Percentiles rank a stretch among this genome's conserved stretches.
phyloP scores from a whole-genome alignment of 2,888 invertebrate genomes.

The Ophraella communa region DNA sequence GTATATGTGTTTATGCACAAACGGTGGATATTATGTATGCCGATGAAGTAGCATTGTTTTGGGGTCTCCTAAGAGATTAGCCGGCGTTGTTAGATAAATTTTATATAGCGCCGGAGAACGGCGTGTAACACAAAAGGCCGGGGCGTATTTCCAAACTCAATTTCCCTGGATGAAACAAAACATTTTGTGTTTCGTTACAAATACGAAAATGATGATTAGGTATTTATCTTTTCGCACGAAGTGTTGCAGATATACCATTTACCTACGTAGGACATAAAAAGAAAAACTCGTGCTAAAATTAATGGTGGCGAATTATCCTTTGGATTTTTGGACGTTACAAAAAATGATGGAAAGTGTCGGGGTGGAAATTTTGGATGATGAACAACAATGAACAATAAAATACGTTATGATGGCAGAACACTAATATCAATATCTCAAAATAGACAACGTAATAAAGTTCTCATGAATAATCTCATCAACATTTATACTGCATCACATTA shows the following conservation, averaged over 20 bases:
- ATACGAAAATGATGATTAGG: constrained; percentile 13
- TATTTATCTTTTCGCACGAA: constrained; percentile 8
- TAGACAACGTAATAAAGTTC: too few species aligned
- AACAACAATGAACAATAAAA: too few species aligned
- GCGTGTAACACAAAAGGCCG: constrained; percentile 8
- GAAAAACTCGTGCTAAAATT: neutral
- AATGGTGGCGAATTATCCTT: neutral
- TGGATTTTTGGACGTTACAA: neutral
- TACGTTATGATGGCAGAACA: too few species aligned
- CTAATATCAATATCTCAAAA: too few species aligned
- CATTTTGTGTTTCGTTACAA: constrained; percentile 6
- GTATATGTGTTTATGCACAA: too few species aligned
- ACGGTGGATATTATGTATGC: constrained; percentile 13
- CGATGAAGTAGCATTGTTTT: constrained; percentile 19
- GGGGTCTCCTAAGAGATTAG: constrained; percentile 19
- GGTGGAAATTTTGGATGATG: too few species aligned
- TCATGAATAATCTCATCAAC: too few species aligned
- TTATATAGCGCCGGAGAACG: too few species aligned
- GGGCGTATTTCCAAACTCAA: constrained; percentile 13
- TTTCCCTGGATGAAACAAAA: constrained; percentile 16
- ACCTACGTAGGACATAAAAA: neutral
- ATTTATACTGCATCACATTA: too few species aligned
- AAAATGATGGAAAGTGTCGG: too few species aligned
- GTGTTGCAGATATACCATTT: neutral
- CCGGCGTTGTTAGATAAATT: constrained; percentile 24